These are phyloP conservation scores for Ptychodera flava DNA, from an alignment of 35 echinoderm and acorn worm genomes.

Conservation along the genomic window DNA sequence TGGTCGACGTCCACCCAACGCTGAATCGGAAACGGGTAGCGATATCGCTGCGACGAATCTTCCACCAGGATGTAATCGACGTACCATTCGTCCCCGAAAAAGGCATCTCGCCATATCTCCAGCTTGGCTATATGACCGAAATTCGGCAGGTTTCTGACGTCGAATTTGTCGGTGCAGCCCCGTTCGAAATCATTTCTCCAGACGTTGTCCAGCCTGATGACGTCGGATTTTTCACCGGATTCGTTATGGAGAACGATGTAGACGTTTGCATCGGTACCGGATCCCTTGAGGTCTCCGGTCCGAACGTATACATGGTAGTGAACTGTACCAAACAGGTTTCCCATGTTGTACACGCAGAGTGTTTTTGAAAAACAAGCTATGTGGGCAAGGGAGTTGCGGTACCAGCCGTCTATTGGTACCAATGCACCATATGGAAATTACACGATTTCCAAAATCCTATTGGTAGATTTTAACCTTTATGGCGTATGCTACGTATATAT, in stretches of 20 bases:
- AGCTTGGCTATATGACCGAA: conserved; percentile 42
- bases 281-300: conserved; percentile 59
- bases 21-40: conserved; percentile 49
- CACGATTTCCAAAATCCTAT: too few relatives aligned
- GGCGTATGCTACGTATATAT: too few relatives aligned
- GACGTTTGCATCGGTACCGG: conserved; percentile 66
- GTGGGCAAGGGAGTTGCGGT: too few relatives aligned
- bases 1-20: conserved; percentile 46
- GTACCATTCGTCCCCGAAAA: conserved; percentile 51
- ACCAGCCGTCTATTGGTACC: too few relatives aligned
- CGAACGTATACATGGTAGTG: conserved; percentile 23
- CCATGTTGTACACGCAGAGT: too few relatives aligned
- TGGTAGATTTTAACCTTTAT: too few relatives aligned
- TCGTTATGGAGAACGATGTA: conserved; percentile 39
- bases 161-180: conserved; percentile 28
- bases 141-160: conserved; percentile 8
- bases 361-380: too few relatives aligned
- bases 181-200: conserved; percentile 67
- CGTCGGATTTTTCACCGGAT: conserved; percentile 24
- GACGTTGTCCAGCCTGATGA: conserved; percentile 32
- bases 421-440: too few relatives aligned
- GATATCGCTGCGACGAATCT: not conserved
- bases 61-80: conserved; percentile 49
- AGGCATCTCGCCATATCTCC: conserved; percentile 54
- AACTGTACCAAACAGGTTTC: too few relatives aligned